A percentile compares a stretch with the other conserved stretches of the same genome.
Evolutionary conservation across 2,888 invertebrate genomes (phyloP).

Genomic region (Yponomeuta plumbellus): DNA sequence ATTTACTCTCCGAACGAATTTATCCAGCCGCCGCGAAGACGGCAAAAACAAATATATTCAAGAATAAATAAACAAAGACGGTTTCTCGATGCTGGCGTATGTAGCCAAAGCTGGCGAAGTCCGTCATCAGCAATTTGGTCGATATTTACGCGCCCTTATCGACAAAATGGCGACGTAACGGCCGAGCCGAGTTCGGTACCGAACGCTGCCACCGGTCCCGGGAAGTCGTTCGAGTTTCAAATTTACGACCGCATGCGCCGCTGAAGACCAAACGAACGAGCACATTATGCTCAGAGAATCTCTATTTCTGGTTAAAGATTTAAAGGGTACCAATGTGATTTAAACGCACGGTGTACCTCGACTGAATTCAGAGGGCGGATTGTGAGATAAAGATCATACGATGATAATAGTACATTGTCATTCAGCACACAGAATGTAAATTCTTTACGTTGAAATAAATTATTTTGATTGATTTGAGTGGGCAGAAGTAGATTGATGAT

Average conservation of each 20-base stretch:
- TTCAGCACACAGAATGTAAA: no score
- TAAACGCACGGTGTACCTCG: no score
- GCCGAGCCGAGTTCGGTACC: constrained; percentile 24
- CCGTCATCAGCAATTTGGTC: constrained; percentile 17
- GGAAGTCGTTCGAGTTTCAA: constrained; percentile 40
- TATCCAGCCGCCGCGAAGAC: not conserved
- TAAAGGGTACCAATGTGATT: no score
- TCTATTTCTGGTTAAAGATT: no score
- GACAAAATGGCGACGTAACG: constrained; percentile 25
- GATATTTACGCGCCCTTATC: constrained; percentile 19
- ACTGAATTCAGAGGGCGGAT: no score
- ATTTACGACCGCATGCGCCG: constrained; percentile 38
- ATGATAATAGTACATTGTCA: no score
- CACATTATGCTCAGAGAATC: not conserved
- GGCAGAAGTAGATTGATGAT: no score
- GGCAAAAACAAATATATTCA: not conserved
- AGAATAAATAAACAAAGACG: not conserved
- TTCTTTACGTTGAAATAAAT: no score
- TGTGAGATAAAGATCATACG: no score
- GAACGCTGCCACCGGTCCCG: constrained; percentile 34
- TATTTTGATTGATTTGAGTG: no score
- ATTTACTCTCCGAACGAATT: not conserved
- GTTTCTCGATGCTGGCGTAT: constrained; percentile 15
- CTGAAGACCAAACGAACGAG: not conserved
- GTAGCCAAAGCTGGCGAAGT: constrained; percentile 14